Evolutionary conservation across 2,888 invertebrate species (phyloP).

Genomic region (Coelopa pilipes): DNA sequence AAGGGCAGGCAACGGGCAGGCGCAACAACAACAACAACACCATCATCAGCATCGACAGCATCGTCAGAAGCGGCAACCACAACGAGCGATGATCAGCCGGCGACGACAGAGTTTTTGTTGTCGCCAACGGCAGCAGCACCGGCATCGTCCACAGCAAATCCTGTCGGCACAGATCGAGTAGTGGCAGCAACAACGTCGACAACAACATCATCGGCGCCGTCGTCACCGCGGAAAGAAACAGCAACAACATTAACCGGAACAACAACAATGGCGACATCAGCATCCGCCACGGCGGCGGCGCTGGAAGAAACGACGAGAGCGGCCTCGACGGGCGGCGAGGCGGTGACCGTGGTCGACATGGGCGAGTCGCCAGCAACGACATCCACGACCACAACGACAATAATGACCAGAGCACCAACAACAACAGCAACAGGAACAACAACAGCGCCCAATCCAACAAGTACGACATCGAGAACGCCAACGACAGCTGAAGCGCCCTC

Average conservation of each 20-base stretch:
- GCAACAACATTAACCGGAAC: conserved; percentile 23
- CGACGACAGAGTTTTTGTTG: conserved; percentile 37
- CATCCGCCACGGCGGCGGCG: not conserved
- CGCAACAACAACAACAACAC: conserved; percentile 39
- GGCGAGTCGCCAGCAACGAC: conserved; percentile 8
- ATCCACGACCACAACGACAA: conserved; percentile 18
- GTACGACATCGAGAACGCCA: not conserved
- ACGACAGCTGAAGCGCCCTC: conserved; percentile 26
- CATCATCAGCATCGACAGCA: conserved; percentile 36
- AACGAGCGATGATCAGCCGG: conserved; percentile 5
- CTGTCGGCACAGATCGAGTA: conserved; percentile 10
- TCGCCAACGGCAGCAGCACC: conserved; percentile 37
- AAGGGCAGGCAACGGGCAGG: conserved; percentile 52
- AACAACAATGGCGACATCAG: conserved; percentile 3
- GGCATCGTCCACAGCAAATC: conserved; percentile 15
- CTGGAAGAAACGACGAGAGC: not conserved
- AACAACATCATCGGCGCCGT: conserved; percentile 38
- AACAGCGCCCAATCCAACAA: conserved; percentile 35
- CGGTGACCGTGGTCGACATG: not conserved
- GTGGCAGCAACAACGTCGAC: conserved; percentile 19
- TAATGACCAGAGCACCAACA: conserved; percentile 15
- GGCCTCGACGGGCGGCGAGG: not conserved
- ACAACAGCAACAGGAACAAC: conserved; percentile 13
- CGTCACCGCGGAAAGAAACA: conserved; percentile 37
- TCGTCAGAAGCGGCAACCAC: conserved; percentile 24